Base-by-base conservation (phyloP, 2,797 vertebrate species). In the Sebastes itinus region DNA sequence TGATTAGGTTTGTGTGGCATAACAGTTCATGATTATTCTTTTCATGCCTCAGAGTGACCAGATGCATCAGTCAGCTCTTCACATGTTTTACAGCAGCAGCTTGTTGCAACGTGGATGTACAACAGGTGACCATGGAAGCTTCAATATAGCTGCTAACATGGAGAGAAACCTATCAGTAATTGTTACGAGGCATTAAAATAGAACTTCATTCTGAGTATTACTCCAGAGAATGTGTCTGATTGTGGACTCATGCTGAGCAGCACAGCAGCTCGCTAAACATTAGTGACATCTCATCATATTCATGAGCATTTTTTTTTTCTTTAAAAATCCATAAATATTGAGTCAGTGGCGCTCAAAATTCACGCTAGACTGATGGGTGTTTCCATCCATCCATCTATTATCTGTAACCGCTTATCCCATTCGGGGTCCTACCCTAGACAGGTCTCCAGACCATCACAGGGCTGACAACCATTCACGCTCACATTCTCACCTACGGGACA, bases 271-370 rank as follows among this genome's bases (percentile, higher is more conserved):
- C 72, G 14, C 9, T 32, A 28, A 58, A 75, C 75, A 80, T 23
- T 70, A 81, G 9, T 55, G 75, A 75, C 75, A 72, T 69, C 22
- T 68, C 54, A 25, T 74, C 32, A 30, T 52, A 76, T 69, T 82
- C 68, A 79, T 64, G 55, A 78, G 69, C 22, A n/a, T 16, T 1
- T 77, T 77, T 66, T 23, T 76, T 30, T 22, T 5, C 33, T 35
- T 35, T 35, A 35, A 35, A 80, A 80, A 81, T 78, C 72, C 25
- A 75, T 81, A 74, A 69, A 69, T 72, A 78, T 14, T 13, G 42
- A 77, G 27, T 35, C 10, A 27, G 32, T 7, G n/a, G 6, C 22
- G 20, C 42, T 38, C 52, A 30, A 55, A 54, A 73, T 70, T 7
- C 25, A 16, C 2, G 16, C 35, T 16, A 0, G 20, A 30, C 13